Conservation (phyloP, 2,888 invertebrate species). For the Himalopsyche kuldschensis region DNA sequence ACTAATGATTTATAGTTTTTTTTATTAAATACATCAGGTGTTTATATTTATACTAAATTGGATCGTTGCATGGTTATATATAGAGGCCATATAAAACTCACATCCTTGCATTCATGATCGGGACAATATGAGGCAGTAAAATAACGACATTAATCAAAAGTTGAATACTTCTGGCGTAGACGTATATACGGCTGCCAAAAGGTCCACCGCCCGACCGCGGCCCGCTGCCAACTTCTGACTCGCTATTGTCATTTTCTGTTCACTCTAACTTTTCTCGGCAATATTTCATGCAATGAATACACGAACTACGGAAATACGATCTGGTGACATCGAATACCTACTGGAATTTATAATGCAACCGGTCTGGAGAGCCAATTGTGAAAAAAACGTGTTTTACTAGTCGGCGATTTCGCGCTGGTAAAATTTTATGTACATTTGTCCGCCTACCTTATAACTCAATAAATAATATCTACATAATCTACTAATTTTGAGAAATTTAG, state of each 20-base stretch:
- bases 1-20: no score
- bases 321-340: conserved; percentile 12
- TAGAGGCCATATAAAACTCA: neutral
- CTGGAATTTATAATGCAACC: neutral
- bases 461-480: no score
- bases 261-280: conserved; percentile 17
- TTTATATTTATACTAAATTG: no score
- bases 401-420: neutral
- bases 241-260: conserved; percentile 34
- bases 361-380: neutral
- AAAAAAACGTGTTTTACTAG: neutral
- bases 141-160: neutral
- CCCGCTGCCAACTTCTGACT: conserved; percentile 28
- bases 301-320: conserved; percentile 9
- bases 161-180: conserved; percentile 18
- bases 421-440: no score
- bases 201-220: conserved; percentile 9
- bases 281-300: conserved; percentile 18
- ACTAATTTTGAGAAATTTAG: no score
- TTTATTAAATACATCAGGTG: no score
- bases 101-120: neutral
- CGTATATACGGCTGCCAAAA: conserved; percentile 25
- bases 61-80: no score
- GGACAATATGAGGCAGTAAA: neutral
- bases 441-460: no score